Base-by-base conservation (phyloP, 2,113 vertebrate genomes). In the Phycodurus eques region DNA sequence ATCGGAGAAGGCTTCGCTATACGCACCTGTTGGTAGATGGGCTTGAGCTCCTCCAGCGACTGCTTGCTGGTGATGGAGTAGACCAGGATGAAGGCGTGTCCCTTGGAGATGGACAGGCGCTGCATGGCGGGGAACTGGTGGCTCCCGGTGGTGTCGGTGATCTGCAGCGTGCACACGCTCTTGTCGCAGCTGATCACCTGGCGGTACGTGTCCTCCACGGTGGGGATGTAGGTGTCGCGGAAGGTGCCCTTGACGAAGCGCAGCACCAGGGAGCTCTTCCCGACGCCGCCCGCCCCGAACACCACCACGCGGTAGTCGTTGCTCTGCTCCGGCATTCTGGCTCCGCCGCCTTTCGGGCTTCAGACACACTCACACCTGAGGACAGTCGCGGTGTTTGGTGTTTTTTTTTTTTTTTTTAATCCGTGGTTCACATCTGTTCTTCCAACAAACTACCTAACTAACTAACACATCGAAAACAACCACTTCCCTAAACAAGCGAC, bases 71-170 rank as follows among this genome's bases (percentile, higher is more conserved):
- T 98, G 91, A 99, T 92, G 0, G 97, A 97, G 93, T 96, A 99
- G 77, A 99, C 97, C 86, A 99, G 91, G 89, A 99, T 95, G 92
- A 98, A 99, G 88, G 97, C 97, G 9, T 99, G 96, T 76, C 96
- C 96, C 87, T 97, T 98, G 83, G 96, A 98, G 92, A 99, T 99
- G 92, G 96, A 97, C 22, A 98, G 93, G 17, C 96, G 94, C 92
- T 99, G 96, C 97, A 98, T 98, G 92, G 97, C 97, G 0, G 97
- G 97, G 89, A 98, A 98, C 93, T 98, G 97, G 90, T 98, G 96
- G 85, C 96, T 98, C 80, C 96, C 96, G 0, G 96, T 98, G 81
- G 96, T 98, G 93, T 98, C 96, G 0, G 96, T 98, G 94, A 98
- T 98, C 92, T 98, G 96, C 72, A 98, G 93, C 0, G 96, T 98